phyloP scores from a whole-genome alignment of 2,888 invertebrate species.

The Silvanus unidentatus region DNA sequence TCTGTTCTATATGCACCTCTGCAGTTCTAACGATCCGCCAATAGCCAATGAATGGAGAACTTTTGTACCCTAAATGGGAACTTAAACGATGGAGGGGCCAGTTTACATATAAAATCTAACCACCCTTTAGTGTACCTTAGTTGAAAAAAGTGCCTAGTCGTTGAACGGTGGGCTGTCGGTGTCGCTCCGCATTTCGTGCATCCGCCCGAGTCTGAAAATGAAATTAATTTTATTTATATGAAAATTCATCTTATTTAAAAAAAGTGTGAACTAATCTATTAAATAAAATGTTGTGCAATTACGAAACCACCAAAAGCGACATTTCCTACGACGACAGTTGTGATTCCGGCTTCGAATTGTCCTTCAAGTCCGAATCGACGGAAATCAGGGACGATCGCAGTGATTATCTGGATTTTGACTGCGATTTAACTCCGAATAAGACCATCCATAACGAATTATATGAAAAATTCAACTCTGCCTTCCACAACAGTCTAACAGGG shows the following conservation, averaged over 20 bases:
- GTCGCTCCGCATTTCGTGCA: too few relatives aligned
- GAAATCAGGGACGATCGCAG: slow-evolving; percentile 37
- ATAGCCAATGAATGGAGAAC: slow-evolving; percentile 26
- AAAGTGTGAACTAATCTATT: too few relatives aligned
- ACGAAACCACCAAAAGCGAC: too few relatives aligned
- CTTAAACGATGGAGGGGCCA: slow-evolving; percentile 33
- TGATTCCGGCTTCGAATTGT: slow-evolving; percentile 74
- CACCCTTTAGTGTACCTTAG: slow-evolving; percentile 34
- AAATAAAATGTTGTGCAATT: background rate
- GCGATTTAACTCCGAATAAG: slow-evolving; percentile 27
- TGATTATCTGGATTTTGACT: slow-evolving; percentile 40
- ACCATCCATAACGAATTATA: slow-evolving; percentile 34
- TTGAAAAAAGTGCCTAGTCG: slow-evolving; percentile 20
- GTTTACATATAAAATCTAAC: slow-evolving; percentile 34
- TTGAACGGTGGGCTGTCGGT: slow-evolving; percentile 10
- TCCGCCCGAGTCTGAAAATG: too few relatives aligned
- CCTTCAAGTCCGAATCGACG: slow-evolving; percentile 53
- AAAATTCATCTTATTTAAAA: too few relatives aligned
- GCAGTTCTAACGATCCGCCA: too few relatives aligned
- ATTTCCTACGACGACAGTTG: slow-evolving; percentile 54
- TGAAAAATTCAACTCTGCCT: slow-evolving; percentile 43
- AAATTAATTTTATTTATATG: too few relatives aligned
- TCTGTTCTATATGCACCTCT: too few relatives aligned
- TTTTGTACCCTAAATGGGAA: slow-evolving; percentile 28
- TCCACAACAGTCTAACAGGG: slow-evolving; percentile 36